Percentiles rank a stretch among this genome's conserved stretches.
Evolutionary conservation across 1,140 invertebrate genomes (phyloP).

Genomic region (Drosophila simulans): DNA sequence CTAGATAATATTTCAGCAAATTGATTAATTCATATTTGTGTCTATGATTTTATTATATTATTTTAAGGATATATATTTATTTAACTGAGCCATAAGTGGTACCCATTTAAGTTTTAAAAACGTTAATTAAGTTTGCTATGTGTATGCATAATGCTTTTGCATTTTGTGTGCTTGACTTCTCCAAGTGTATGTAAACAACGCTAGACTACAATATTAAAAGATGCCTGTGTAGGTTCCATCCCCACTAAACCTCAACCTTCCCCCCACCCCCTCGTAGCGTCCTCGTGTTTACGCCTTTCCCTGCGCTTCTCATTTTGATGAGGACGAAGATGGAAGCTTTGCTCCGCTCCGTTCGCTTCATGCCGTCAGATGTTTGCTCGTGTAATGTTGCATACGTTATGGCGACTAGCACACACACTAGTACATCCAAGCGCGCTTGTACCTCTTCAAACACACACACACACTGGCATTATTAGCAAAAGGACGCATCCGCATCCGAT

Average conservation of each 20-base stretch:
- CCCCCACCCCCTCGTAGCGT: neutral
- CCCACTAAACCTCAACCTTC: neutral
- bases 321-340: slow-evolving; percentile 33
- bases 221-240: slow-evolving; percentile 19
- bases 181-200: slow-evolving; percentile 48
- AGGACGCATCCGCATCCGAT: slow-evolving; percentile 32
- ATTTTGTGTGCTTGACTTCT: slow-evolving; percentile 8
- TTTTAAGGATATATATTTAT: no score
- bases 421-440: neutral
- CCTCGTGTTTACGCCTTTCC: slow-evolving; percentile 25
- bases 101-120: no score
- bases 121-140: no score
- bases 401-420: slow-evolving; percentile 29
- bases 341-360: slow-evolving; percentile 6
- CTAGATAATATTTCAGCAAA: no score
- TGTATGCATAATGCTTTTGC: neutral
- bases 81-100: no score
- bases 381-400: slow-evolving; percentile 62
- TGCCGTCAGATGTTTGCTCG: slow-evolving; percentile 46
- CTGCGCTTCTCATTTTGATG: slow-evolving; percentile 43
- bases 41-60: no score
- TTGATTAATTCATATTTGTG: no score
- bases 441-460: slow-evolving; percentile 29
- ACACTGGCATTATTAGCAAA: slow-evolving; percentile 59
- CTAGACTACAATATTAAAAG: slow-evolving; percentile 64